Conservation (phyloP, 1,140 invertebrate species). For the Anagrus nilaparvatae region DNA sequence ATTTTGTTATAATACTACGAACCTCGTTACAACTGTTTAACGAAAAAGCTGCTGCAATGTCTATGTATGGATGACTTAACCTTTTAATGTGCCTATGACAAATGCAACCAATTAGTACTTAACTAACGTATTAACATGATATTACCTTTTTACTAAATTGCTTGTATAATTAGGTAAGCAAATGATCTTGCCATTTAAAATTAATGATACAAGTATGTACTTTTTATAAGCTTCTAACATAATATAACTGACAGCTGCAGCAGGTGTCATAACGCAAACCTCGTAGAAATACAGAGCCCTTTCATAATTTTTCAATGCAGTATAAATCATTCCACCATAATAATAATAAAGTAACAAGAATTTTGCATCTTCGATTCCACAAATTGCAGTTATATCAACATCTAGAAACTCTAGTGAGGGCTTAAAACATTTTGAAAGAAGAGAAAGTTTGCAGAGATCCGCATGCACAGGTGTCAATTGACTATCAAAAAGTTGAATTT, state of each 20-base stretch:
- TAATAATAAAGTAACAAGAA: conserved; percentile 92
- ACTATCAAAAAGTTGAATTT: conserved; percentile 76
- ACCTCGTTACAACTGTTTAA: conserved; percentile 68
- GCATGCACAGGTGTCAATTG: conserved; percentile 90
- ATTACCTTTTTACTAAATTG: conserved; percentile 61
- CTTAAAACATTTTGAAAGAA: conserved; percentile 86
- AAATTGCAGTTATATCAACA: conserved; percentile 84
- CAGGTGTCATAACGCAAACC: conserved; percentile 86
- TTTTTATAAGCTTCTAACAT: conserved; percentile 97
- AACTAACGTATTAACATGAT: background rate
- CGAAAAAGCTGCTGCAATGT: conserved; percentile 72
- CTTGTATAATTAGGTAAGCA: conserved; percentile 83
- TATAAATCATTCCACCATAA: conserved; percentile 95
- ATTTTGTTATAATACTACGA: conserved; percentile 59
- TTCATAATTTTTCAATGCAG: conserved; percentile 85
- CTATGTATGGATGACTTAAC: conserved; percentile 81
- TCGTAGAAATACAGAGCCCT: conserved; percentile 91
- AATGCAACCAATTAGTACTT: background rate
- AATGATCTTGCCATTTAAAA: conserved; percentile 77
- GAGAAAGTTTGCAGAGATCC: conserved; percentile 85
- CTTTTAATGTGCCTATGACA: conserved; percentile 74
- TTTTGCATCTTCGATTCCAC: conserved; percentile 78
- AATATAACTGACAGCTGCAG: conserved; percentile 87
- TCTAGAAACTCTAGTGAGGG: conserved; percentile 83
- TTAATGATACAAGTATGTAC: conserved; percentile 83